Percentiles rank a stretch among this genome's conserved stretches.
These are phyloP conservation scores for Damaliscus lunatus DNA, from an alignment of 2,113 vertebrate genomes.

Conservation along the genomic window DNA sequence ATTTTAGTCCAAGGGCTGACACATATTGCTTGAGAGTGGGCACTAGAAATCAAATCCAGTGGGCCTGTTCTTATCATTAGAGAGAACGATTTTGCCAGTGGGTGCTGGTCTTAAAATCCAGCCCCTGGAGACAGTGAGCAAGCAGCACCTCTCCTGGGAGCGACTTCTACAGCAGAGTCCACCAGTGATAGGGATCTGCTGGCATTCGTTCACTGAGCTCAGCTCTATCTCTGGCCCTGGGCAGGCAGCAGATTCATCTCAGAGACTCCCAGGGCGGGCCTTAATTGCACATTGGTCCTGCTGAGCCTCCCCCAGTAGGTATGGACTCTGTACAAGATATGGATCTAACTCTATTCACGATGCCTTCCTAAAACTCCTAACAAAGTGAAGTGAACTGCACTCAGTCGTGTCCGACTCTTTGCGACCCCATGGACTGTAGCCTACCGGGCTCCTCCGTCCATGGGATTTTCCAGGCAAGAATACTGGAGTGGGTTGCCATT, in stretches of 20 bases:
- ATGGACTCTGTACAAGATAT: not conserved
- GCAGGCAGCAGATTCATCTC: not conserved
- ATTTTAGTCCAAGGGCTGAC: not conserved
- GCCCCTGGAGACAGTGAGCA: not conserved
- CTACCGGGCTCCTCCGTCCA: no score
- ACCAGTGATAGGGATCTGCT: accelerated
- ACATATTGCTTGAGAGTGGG: not conserved
- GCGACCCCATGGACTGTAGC: no score
- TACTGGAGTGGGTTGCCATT: no score
- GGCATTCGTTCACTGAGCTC: not conserved
- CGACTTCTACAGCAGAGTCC: not conserved
- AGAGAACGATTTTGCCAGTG: not conserved
- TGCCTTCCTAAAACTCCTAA: not conserved
- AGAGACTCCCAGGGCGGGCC: accelerated
- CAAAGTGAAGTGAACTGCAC: no score
- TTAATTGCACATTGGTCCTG: not conserved
- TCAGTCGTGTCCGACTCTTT: no score
- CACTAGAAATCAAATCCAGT: not conserved
- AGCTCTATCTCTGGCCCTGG: not conserved
- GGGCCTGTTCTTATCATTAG: not conserved
- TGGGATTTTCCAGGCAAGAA: no score
- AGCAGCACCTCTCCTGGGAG: not conserved
- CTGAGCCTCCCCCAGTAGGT: not conserved
- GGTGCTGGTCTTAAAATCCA: not conserved
- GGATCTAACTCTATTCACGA: not conserved